Percentiles rank a stretch among this genome's conserved stretches.
Evolutionary conservation across 2,113 vertebrate genomes (phyloP).

Genomic region (Brienomyrus brachyistius): DNA sequence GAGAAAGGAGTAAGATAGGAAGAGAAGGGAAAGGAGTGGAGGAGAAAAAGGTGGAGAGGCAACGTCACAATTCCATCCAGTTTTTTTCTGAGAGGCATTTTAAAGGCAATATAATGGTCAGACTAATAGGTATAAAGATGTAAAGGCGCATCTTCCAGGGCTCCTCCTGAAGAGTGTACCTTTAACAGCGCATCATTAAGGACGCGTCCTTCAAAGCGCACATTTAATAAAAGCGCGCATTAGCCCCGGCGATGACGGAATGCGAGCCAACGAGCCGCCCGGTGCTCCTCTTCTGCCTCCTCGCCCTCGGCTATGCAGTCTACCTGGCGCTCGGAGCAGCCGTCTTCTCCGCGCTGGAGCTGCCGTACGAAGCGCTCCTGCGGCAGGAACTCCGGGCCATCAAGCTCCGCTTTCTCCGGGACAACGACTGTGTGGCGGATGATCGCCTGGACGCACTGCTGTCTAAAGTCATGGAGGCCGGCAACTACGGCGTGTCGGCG

Average conservation of each 20-base stretch:
- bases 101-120: background rate
- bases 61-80: background rate
- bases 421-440: conserved; percentile 77
- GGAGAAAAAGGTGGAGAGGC: background rate
- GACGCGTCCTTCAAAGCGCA: background rate
- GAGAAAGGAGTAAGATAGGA: background rate
- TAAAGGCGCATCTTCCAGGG: background rate
- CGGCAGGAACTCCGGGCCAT: conserved; percentile 66
- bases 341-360: conserved; percentile 87
- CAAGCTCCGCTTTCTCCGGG: conserved; percentile 70
- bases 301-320: conserved; percentile 70
- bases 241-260: background rate
- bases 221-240: background rate
- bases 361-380: conserved; percentile 77
- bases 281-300: conserved; percentile 66
- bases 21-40: background rate
- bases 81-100: background rate
- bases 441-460: conserved; percentile 75
- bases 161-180: background rate
- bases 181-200: background rate
- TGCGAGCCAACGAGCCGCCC: conserved; percentile 53
- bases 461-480: conserved; percentile 77
- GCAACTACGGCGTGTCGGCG: conserved; percentile 85
- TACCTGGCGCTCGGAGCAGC: conserved; percentile 84
- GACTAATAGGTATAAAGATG: background rate